Evolutionary conservation across 1,140 invertebrate species (phyloP).

Genomic region (Drosophila virilis): DNA sequence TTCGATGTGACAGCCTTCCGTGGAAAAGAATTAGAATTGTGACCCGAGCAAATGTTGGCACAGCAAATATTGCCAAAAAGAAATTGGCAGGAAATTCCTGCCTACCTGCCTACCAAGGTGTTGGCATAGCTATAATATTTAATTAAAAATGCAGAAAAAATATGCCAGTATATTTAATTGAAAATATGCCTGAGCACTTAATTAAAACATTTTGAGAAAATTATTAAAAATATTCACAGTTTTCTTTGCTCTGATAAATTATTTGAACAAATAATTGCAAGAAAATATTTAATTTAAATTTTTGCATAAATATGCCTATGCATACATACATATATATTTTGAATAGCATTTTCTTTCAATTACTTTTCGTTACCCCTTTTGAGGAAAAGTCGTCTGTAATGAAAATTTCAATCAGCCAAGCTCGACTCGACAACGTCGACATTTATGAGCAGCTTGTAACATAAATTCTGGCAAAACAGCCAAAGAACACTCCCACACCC

Average conservation of each 20-base stretch:
- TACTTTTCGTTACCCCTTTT: slow-evolving; percentile 38
- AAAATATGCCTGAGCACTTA: not conserved
- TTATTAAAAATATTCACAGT: slow-evolving; percentile 2
- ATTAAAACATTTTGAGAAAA: not conserved
- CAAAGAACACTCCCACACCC: not conserved
- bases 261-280: not conserved
- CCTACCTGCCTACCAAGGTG: slow-evolving; percentile 5
- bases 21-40: slow-evolving; percentile 38
- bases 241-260: not conserved
- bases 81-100: slow-evolving; percentile 39
- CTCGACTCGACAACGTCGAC: slow-evolving; percentile 41
- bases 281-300: no score
- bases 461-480: slow-evolving; percentile 54
- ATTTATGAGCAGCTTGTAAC: slow-evolving; percentile 67
- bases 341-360: slow-evolving; percentile 24
- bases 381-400: slow-evolving; percentile 38
- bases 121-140: not conserved
- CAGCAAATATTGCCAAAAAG: slow-evolving; percentile 30
- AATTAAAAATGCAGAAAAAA: slow-evolving; percentile 1
- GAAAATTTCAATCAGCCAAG: slow-evolving; percentile 71
- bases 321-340: not conserved
- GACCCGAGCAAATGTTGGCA: slow-evolving; percentile 31
- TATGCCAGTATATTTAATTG: not conserved
- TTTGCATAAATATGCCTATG: not conserved
- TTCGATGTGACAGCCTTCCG: slow-evolving; percentile 48